Base-by-base conservation (phyloP, 2,797 vertebrate species). In the Acrossocheilus fasciatus region DNA sequence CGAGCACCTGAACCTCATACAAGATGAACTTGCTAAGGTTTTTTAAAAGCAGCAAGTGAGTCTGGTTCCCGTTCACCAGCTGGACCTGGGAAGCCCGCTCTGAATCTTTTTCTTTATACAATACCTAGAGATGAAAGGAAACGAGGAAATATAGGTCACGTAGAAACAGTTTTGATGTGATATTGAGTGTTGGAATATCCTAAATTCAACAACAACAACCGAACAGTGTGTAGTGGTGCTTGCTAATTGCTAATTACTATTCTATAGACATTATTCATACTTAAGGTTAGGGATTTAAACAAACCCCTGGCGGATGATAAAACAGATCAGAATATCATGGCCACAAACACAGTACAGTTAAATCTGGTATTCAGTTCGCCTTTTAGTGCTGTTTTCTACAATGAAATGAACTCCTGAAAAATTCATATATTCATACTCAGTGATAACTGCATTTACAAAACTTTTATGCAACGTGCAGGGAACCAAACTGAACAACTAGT, bases 1-100 rank as follows among this genome's bases (percentile, higher is more conserved):
- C 97, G 92, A 97, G 87, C 9, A 97, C 96, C 94, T 96, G 96
- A 54, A 98, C 95, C 91, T 95, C 91, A 0, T 98, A 98, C 12
- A 95, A 89, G 0, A 95, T 93, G 0, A 96, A 98, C 64, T 97
- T 97, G 23, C 95, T 92, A 76, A 98, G 95, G 11, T 89, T 91
- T 0, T 94, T 91, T 2, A 98, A 94, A 54, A 97, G 92, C 34
- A 94, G 92, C 0, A 96, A 96, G 82, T 93, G 90, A 0, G 93
- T 96, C 85, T 96, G 94, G 89, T 97, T 97, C 64, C 97, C 96
- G 26, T 95, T 93, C 47, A 96, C 95, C 12, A 92, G 73, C 6
- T 96, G 95, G 83, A 94, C 95, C 83, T 90, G 91, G 18, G 95
- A 93, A 26, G 96, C 96, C 0, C 82, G 87, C 7, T 96, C 95